Evolutionary conservation across 1,140 invertebrate genomes (phyloP).

Genomic region (Drosophila ananassae): DNA sequence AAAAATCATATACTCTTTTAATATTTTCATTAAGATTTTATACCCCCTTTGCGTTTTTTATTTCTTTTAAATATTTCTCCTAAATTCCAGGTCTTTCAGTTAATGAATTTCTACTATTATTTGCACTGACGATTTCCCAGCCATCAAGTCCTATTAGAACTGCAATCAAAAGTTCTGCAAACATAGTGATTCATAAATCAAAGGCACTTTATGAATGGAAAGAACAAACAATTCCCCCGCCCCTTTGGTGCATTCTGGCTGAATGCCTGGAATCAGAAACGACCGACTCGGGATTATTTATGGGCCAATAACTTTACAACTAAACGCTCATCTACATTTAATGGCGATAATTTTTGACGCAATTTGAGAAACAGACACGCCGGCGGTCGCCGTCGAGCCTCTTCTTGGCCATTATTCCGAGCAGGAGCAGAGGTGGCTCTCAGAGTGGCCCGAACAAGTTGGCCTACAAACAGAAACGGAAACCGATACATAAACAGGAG

Average conservation of each 20-base stretch:
- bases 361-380: conserved; percentile 71
- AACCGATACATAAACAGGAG: conserved; percentile 44
- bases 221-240: conserved; percentile 22
- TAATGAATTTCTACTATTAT: conserved; percentile 33
- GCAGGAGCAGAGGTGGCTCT: not conserved
- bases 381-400: conserved; percentile 25
- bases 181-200: conserved; percentile 48
- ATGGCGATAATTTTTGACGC: conserved; percentile 81
- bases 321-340: conserved; percentile 82
- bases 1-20: not conserved
- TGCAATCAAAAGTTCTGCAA: conserved; percentile 42
- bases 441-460: conserved; percentile 6
- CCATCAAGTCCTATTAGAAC: conserved; percentile 2
- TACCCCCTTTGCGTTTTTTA: not conserved
- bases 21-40: not conserved
- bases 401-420: conserved; percentile 16
- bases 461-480: conserved; percentile 47
- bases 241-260: not conserved
- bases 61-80: not conserved
- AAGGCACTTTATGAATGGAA: conserved; percentile 64
- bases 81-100: conserved; percentile 8
- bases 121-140: conserved; percentile 26
- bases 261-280: conserved; percentile 12
- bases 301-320: conserved; percentile 79
- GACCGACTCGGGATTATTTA: conserved; percentile 54